These are phyloP conservation scores for Noctua janthina DNA, from an alignment of 2,888 invertebrate species.

Conservation along the genomic window DNA sequence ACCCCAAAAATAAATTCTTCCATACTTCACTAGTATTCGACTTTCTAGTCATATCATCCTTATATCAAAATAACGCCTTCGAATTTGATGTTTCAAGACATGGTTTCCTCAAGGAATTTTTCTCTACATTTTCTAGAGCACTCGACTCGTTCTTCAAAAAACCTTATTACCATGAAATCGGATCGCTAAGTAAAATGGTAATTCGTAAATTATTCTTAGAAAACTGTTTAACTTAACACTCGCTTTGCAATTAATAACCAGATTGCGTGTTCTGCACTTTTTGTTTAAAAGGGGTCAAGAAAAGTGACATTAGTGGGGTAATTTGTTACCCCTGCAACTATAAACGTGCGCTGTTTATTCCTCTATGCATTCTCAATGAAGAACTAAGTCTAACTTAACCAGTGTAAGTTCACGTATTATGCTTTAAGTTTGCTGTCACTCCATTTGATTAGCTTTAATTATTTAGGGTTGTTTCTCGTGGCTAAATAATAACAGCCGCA, in stretches of 20 bases:
- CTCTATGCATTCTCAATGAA: slow-evolving; percentile 39
- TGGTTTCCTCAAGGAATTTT: background rate
- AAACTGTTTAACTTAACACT: slow-evolving; percentile 59
- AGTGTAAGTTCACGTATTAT: slow-evolving; percentile 14
- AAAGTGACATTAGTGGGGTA: slow-evolving; percentile 64
- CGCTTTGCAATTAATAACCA: slow-evolving; percentile 60
- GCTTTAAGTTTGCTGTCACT: slow-evolving; percentile 14
- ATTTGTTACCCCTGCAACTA: slow-evolving; percentile 66
- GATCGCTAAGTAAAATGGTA: slow-evolving; percentile 32
- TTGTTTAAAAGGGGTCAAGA: slow-evolving; percentile 62
- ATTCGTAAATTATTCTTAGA: slow-evolving; percentile 57
- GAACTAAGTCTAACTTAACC: slow-evolving; percentile 15
- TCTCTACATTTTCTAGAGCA: background rate
- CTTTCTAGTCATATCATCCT: background rate
- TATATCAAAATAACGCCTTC: background rate
- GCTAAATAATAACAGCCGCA: background rate
- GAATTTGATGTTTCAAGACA: background rate
- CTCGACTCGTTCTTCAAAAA: slow-evolving; percentile 9
- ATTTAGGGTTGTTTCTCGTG: slow-evolving; percentile 8
- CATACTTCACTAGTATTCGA: background rate
- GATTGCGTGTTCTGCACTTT: slow-evolving; percentile 63
- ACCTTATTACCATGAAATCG: slow-evolving; percentile 26
- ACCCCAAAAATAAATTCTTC: too few species aligned
- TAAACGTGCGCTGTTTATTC: slow-evolving; percentile 48
- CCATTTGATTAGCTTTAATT: slow-evolving; percentile 14